A percentile compares a stretch with the other conserved stretches of the same genome.
Evolutionary conservation across 2,797 vertebrate species (phyloP).

Genomic region (Emys orbicularis): DNA sequence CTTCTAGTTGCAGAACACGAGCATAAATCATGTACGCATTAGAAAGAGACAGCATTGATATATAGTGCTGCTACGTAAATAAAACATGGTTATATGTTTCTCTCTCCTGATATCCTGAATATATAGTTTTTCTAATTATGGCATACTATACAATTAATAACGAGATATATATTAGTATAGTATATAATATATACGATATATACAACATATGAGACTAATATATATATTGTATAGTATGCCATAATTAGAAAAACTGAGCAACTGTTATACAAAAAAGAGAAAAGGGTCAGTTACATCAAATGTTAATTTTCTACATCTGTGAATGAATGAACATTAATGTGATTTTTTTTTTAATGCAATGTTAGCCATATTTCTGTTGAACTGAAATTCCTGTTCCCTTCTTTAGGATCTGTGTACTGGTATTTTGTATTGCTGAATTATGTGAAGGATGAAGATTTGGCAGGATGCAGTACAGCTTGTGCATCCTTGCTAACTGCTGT

Average conservation of each 20-base stretch:
- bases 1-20: background rate
- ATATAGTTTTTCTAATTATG: no score
- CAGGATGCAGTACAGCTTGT: slow-evolving; percentile 94
- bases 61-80: no score
- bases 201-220: no score
- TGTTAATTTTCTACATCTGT: background rate
- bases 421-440: slow-evolving; percentile 99
- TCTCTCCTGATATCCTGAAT: no score
- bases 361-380: background rate
- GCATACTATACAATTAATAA: no score
- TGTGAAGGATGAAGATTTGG: slow-evolving; percentile 98
- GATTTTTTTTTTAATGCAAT: slow-evolving; percentile 22
- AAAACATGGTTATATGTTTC: no score
- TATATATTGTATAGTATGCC: background rate
- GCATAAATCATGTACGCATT: background rate
- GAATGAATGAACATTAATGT: background rate
- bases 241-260: background rate
- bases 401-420: slow-evolving; percentile 95
- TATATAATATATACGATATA: no score
- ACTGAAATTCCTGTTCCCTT: background rate
- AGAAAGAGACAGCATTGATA: no score
- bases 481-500: slow-evolving; percentile 94
- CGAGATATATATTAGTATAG: no score
- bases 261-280: background rate
- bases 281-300: background rate